Conservation (phyloP, 2,888 invertebrate species). For the Melanophora roralis region DNA sequence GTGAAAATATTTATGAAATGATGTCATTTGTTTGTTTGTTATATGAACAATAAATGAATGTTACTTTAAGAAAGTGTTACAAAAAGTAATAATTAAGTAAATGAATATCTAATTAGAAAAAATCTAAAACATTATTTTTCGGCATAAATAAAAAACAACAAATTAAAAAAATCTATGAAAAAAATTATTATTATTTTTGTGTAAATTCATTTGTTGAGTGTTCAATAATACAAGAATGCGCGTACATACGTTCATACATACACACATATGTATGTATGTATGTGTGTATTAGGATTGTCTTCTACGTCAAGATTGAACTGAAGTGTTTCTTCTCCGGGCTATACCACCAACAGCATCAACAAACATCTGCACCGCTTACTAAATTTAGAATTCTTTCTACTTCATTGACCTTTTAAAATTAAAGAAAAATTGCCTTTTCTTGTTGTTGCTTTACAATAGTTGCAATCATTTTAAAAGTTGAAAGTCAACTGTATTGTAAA, state of each 20-base stretch:
- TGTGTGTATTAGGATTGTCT: conserved; percentile 3
- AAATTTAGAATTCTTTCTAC: conserved; percentile 24
- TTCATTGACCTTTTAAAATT: conserved; percentile 31
- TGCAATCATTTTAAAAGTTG: neutral
- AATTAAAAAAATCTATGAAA: neutral
- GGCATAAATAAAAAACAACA: neutral
- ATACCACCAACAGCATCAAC: conserved; percentile 19
- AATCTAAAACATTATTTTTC: neutral
- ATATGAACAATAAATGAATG: conserved; percentile 10
- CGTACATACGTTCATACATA: no score
- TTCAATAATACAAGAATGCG: neutral
- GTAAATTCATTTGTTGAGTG: conserved; percentile 29
- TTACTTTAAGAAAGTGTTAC: no score
- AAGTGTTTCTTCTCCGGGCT: conserved; percentile 39
- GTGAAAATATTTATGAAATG: conserved; percentile 57
- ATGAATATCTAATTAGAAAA: neutral
- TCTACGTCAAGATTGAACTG: conserved; percentile 8
- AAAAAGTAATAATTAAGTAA: no score
- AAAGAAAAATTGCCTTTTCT: conserved; percentile 24
- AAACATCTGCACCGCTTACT: conserved; percentile 19
- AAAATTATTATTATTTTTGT: neutral
- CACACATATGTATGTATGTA: no score
- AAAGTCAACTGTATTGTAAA: conserved; percentile 1
- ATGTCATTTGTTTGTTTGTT: conserved; percentile 58
- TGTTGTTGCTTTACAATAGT: neutral